phyloP scores from a whole-genome alignment of 2,888 invertebrate genomes.

The Conchocele bisecta region DNA sequence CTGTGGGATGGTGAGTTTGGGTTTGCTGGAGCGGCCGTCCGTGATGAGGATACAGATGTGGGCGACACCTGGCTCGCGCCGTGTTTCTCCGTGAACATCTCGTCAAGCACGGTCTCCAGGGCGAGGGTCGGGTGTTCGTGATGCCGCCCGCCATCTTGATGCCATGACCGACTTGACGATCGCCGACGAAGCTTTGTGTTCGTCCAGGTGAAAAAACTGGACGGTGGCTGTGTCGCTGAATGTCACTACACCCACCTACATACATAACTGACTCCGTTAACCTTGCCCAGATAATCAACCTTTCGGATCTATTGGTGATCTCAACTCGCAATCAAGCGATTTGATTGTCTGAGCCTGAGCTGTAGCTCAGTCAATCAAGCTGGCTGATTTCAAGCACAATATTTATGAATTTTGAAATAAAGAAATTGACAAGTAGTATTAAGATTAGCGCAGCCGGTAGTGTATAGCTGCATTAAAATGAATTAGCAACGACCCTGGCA shows the following conservation, averaged over 20 bases:
- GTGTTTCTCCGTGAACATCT: conserved; percentile 32
- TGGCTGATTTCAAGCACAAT: no score
- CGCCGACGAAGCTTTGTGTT: conserved; percentile 13
- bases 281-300: no score
- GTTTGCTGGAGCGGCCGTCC: conserved; percentile 49
- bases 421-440: no score
- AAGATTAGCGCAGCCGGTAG: no score
- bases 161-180: conserved; percentile 12
- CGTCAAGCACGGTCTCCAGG: conserved; percentile 19
- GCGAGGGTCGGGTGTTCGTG: conserved; percentile 47
- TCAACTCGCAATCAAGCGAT: no score
- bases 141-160: conserved; percentile 32
- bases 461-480: no score
- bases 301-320: no score
- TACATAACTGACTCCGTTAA: no score
- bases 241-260: conserved; percentile 51
- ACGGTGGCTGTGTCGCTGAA: conserved; percentile 41
- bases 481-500: no score
- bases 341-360: no score
- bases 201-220: conserved; percentile 47
- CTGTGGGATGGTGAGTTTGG: conserved; percentile 22
- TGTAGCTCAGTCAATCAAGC: no score
- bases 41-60: conserved; percentile 52
- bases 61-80: conserved; percentile 45
- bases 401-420: no score